phyloP scores from a whole-genome alignment of 2,888 invertebrate genomes.

The Euplagia quadripunctaria region DNA sequence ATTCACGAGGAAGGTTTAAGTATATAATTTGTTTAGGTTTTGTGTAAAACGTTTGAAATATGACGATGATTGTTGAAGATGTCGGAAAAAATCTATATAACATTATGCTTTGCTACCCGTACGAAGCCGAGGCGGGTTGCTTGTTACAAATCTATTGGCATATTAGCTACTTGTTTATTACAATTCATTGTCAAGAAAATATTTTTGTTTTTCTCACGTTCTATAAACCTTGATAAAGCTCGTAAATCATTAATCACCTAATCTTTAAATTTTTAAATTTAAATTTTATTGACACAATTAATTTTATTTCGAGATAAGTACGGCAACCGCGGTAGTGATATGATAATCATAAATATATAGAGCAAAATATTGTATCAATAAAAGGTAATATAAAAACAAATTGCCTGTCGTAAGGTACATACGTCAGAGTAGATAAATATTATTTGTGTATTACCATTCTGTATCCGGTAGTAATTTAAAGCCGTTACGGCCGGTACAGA shows the following conservation, averaged over 20 bases:
- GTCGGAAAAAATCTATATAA: too few species aligned
- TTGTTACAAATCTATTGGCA: too few species aligned
- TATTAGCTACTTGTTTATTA: background rate
- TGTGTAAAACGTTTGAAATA: too few species aligned
- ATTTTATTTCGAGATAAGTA: background rate
- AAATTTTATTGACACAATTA: conserved; percentile 1
- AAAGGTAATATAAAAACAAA: background rate
- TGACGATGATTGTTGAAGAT: too few species aligned
- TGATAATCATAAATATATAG: background rate
- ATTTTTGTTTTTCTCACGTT: too few species aligned
- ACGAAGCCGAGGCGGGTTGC: too few species aligned
- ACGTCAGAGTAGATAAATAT: background rate
- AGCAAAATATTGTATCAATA: background rate
- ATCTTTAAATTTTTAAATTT: background rate
- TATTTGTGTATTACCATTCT: background rate
- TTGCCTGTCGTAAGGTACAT: background rate
- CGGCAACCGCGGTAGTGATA: background rate
- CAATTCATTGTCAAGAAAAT: too few species aligned
- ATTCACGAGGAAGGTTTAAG: too few species aligned
- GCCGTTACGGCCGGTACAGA: background rate
- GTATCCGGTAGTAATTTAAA: background rate
- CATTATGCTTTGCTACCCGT: too few species aligned
- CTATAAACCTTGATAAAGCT: too few species aligned
- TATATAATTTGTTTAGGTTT: too few species aligned
- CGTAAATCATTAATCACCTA: background rate